Conservation (phyloP, 1,140 invertebrate genomes). For the Microvelia longipes region DNA sequence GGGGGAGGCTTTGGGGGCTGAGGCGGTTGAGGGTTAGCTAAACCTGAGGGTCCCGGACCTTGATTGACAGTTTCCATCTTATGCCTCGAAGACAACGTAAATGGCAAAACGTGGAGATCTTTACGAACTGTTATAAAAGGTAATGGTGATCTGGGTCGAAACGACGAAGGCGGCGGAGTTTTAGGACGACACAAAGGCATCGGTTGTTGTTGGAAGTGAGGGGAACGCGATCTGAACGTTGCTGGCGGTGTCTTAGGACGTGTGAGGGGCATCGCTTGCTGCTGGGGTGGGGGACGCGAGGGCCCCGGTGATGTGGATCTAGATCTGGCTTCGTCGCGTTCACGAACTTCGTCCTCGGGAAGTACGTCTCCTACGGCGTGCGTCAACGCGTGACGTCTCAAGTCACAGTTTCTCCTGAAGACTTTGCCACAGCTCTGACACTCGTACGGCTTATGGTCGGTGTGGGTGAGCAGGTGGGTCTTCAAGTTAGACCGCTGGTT, state of each 20-base stretch:
- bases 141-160: slow-evolving; percentile 16
- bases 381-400: slow-evolving; percentile 65
- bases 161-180: slow-evolving; percentile 16
- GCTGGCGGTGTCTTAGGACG: slow-evolving; percentile 15
- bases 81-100: slow-evolving; percentile 15
- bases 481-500: slow-evolving; percentile 85
- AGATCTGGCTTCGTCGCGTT: slow-evolving; percentile 11
- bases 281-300: slow-evolving; percentile 9
- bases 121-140: slow-evolving; percentile 18
- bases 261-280: slow-evolving; percentile 10
- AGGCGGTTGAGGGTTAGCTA: slow-evolving; percentile 6
- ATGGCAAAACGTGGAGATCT: slow-evolving; percentile 17
- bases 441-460: slow-evolving; percentile 86
- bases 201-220: slow-evolving; percentile 9
- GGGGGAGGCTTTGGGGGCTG: slow-evolving; percentile 25
- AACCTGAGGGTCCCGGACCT: slow-evolving; percentile 5
- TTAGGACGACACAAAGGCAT: slow-evolving; percentile 14
- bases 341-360: slow-evolving; percentile 31
- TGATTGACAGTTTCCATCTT: slow-evolving; percentile 9
- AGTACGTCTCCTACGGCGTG: slow-evolving; percentile 70
- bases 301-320: slow-evolving; percentile 11
- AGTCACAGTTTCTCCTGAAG: slow-evolving; percentile 69
- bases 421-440: slow-evolving; percentile 80
- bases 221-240: slow-evolving; percentile 13
- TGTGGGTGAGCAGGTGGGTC: slow-evolving; percentile 86